These are phyloP conservation scores for Smutsia gigantea DNA, from an alignment of 2,797 vertebrate species.

Conservation along the genomic window DNA sequence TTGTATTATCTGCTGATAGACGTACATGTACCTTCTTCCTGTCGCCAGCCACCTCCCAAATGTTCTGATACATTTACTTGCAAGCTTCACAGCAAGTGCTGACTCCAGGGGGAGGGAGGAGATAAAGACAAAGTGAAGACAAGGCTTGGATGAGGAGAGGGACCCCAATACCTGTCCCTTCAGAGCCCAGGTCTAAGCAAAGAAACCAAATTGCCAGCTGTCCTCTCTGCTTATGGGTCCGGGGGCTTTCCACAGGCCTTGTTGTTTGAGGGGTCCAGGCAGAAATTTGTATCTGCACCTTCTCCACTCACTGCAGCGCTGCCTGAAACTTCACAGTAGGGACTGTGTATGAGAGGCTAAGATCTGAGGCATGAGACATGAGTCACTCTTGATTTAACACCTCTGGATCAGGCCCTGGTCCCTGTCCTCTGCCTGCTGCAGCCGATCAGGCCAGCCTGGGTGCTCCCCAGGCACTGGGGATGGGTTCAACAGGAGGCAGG, in stretches of 20 bases:
- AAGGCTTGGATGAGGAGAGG: neutral
- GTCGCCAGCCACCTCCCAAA: neutral
- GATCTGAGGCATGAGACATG: neutral
- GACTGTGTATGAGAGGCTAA: neutral
- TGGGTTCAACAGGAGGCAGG: too few relatives aligned
- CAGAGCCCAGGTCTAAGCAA: neutral
- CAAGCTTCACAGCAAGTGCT: neutral
- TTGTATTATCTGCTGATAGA: constrained; percentile 37
- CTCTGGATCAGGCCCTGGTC: too few relatives aligned
- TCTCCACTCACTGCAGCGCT: neutral
- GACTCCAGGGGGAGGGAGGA: neutral
- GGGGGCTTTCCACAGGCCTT: neutral
- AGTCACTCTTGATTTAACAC: neutral
- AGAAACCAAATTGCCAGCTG: neutral
- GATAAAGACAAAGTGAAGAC: neutral
- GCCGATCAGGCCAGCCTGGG: too few relatives aligned
- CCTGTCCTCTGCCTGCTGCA: too few relatives aligned
- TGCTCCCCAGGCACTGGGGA: too few relatives aligned
- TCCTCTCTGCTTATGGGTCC: neutral
- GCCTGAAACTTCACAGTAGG: neutral
- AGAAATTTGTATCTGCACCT: neutral
- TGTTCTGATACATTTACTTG: neutral
- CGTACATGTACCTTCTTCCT: neutral
- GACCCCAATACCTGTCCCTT: neutral
- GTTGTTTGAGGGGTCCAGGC: neutral